These are phyloP conservation scores for Eurypyga helias DNA, from an alignment of 2,113 vertebrate species.

Conservation along the genomic window DNA sequence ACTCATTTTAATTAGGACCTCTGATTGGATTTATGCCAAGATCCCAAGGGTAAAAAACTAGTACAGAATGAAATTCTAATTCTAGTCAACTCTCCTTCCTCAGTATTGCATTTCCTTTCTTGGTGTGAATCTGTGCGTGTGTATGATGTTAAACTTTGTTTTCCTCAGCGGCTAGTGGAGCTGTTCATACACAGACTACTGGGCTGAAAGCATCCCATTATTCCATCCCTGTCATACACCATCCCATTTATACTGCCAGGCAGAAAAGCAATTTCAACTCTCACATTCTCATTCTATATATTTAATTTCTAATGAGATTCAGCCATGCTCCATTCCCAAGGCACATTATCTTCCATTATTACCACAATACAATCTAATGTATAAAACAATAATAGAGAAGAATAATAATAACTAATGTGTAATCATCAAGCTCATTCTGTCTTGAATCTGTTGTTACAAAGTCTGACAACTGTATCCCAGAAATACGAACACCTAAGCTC, in stretches of 20 bases:
- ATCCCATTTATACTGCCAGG: constrained; percentile 16
- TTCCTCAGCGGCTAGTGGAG: background rate
- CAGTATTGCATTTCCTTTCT: background rate
- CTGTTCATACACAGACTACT: background rate
- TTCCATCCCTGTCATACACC: constrained; percentile 9
- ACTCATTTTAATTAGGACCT: constrained; percentile 61
- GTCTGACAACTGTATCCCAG: background rate
- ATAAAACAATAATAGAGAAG: constrained; percentile 34
- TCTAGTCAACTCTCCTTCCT: background rate
- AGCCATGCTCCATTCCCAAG: constrained; percentile 17
- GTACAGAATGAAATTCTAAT: constrained; percentile 14
- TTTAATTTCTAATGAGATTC: constrained; percentile 64
- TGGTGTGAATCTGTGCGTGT: background rate
- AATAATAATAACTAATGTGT: constrained; percentile 36
- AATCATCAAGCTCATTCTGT: constrained; percentile 9
- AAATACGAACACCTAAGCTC: background rate
- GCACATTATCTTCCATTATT: constrained; percentile 39
- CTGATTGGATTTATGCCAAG: constrained; percentile 51
- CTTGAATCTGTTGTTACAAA: background rate
- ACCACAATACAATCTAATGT: background rate
- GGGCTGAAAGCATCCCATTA: constrained; percentile 21
- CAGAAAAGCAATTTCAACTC: constrained; percentile 51
- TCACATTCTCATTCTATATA: constrained; percentile 17
- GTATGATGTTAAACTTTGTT: background rate
- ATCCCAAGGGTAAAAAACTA: constrained; percentile 31